phyloP scores from a whole-genome alignment of 2,888 invertebrate genomes.

The Ochropacha duplaris region DNA sequence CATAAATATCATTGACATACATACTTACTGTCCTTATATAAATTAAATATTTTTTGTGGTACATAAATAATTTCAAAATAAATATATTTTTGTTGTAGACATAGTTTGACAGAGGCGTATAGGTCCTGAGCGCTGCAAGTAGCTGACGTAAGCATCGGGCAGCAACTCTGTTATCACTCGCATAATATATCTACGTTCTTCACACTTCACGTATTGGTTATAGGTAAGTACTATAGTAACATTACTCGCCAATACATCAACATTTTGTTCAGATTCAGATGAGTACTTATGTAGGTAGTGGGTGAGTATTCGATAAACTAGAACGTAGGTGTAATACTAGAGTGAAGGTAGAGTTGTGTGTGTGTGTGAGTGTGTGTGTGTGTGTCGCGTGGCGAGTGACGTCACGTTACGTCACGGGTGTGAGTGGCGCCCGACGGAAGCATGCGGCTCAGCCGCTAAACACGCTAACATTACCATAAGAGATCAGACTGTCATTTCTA shows the following conservation, averaged over 20 bases:
- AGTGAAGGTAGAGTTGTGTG: background rate
- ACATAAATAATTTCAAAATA: constrained; percentile 64
- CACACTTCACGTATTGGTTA: background rate
- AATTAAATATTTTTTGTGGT: constrained; percentile 56
- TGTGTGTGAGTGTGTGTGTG: too few species aligned
- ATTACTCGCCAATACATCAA: background rate
- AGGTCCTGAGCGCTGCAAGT: constrained; percentile 43
- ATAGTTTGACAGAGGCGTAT: constrained; percentile 45
- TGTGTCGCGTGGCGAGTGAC: background rate
- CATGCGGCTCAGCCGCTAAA: constrained; percentile 44
- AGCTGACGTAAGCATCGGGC: constrained; percentile 43
- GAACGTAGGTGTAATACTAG: constrained; percentile 11
- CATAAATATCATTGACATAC: constrained; percentile 34
- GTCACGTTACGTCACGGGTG: constrained; percentile 5
- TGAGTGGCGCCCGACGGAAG: constrained; percentile 45
- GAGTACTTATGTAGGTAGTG: background rate
- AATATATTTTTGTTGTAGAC: constrained; percentile 55
- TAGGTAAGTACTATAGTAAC: background rate
- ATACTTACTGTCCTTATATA: constrained; percentile 56
- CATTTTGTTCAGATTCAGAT: background rate
- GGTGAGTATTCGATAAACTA: constrained; percentile 1
- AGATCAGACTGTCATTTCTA: constrained; percentile 80
- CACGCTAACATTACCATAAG: constrained; percentile 71
- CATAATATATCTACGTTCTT: background rate
- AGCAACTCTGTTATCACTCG: constrained; percentile 8